Percentiles rank a stretch among this genome's conserved stretches.
Conservation (phyloP, 2,888 invertebrate genomes). For the Patella pellucida region DNA sequence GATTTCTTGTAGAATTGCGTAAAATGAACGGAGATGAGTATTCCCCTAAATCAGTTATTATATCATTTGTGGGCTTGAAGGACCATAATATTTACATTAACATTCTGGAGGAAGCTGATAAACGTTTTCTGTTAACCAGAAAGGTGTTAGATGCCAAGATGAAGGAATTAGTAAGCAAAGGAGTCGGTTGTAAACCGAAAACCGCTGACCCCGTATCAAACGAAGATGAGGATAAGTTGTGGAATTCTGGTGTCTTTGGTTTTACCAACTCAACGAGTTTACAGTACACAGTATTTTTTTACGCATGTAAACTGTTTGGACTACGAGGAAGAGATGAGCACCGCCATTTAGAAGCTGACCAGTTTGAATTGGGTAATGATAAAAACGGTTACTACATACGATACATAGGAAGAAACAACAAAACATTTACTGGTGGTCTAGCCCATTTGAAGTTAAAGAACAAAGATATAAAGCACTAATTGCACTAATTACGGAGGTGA, state of each 20-base stretch:
- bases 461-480: slow-evolving; percentile 20
- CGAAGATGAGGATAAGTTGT: slow-evolving; percentile 16
- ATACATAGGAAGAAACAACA: too few species aligned
- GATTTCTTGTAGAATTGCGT: neutral
- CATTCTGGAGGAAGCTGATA: slow-evolving; percentile 15
- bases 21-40: slow-evolving; percentile 1
- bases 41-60: neutral
- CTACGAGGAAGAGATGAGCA: slow-evolving; percentile 25
- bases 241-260: too few species aligned
- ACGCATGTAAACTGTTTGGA: slow-evolving; percentile 23
- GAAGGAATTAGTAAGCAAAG: slow-evolving; percentile 16
- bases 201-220: slow-evolving; percentile 15
- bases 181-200: slow-evolving; percentile 18
- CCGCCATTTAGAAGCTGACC: slow-evolving; percentile 18
- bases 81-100: slow-evolving; percentile 18
- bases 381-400: slow-evolving; percentile 15
- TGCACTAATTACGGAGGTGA: neutral
- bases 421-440: slow-evolving; percentile 19
- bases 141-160: slow-evolving; percentile 16
- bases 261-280: too few species aligned
- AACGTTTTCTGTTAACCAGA: slow-evolving; percentile 5
- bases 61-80: neutral
- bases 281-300: slow-evolving; percentile 22
- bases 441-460: neutral
- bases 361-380: slow-evolving; percentile 16